Conservation (phyloP, 2,113 vertebrate genomes). For the Cairina moschata region DNA sequence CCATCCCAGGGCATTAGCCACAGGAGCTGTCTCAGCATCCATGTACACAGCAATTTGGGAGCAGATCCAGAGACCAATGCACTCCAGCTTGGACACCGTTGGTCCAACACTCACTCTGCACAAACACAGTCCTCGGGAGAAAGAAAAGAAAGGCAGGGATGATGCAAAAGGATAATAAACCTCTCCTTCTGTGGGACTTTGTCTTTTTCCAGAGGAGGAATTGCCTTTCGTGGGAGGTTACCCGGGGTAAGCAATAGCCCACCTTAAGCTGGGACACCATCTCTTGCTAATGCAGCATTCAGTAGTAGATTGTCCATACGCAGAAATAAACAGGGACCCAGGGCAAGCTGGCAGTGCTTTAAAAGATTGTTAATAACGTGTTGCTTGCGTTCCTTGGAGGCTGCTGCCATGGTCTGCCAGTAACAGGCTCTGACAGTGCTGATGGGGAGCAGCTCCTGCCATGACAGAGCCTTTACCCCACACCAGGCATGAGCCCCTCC, state of each 20-base stretch:
- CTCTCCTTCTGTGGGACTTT: neutral
- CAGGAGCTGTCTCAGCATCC: neutral
- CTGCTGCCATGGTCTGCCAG: constrained; percentile 41
- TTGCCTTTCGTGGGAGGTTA: neutral
- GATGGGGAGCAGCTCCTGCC: neutral
- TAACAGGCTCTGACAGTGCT: neutral
- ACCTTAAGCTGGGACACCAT: constrained; percentile 15
- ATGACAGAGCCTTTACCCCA: neutral
- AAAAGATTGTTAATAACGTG: constrained; percentile 44
- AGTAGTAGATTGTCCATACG: neutral
- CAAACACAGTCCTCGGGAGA: neutral
- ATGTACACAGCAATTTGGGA: neutral
- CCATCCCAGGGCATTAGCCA: neutral
- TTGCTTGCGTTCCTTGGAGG: constrained; percentile 16
- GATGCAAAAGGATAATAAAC: constrained; percentile 11
- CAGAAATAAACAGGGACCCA: neutral
- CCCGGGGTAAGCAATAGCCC: neutral
- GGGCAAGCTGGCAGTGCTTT: constrained; percentile 47
- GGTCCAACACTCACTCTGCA: neutral
- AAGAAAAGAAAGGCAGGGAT: neutral
- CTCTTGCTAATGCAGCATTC: constrained; percentile 11
- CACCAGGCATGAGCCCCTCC: neutral
- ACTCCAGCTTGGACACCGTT: constrained; percentile 4
- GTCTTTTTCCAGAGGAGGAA: neutral
- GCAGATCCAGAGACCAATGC: neutral